Conservation (phyloP, 37 sponge, comb jelly and placozoan species). For the Theonella swinhoei region DNA sequence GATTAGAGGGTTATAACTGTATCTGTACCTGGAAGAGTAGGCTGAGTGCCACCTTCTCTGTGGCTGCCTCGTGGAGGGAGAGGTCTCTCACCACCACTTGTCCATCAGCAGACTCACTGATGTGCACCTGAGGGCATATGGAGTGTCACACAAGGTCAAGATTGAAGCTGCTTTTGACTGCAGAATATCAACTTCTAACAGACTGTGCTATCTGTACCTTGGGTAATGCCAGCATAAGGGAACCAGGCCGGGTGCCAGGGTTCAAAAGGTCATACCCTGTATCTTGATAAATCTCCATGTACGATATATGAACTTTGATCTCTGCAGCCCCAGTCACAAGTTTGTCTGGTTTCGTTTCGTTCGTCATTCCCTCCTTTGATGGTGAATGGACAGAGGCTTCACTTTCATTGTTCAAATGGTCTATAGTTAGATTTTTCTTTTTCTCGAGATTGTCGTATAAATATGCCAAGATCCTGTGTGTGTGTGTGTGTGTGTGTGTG, state of each 20-base stretch:
- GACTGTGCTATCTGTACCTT: slow-evolving; percentile 54
- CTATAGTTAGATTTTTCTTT: not conserved
- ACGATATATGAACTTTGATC: slow-evolving; percentile 72
- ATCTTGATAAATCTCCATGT: slow-evolving; percentile 94
- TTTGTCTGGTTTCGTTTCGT: too few relatives aligned
- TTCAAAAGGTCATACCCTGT: slow-evolving; percentile 89
- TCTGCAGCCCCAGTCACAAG: slow-evolving; percentile 68
- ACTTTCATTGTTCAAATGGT: too few relatives aligned
- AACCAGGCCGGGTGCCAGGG: slow-evolving; percentile 61
- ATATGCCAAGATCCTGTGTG: slow-evolving; percentile 41
- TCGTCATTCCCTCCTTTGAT: too few relatives aligned
- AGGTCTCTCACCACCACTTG: slow-evolving; percentile 68
- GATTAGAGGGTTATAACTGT: too few relatives aligned
- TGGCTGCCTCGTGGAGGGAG: slow-evolving; percentile 81
- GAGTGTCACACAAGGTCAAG: too few relatives aligned
- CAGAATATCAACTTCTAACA: too few relatives aligned
- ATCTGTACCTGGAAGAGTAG: slow-evolving; percentile 93
- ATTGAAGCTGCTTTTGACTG: too few relatives aligned
- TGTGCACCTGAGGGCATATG: not conserved
- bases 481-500: too few relatives aligned
- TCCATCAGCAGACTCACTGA: slow-evolving; percentile 9
- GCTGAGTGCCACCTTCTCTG: slow-evolving; percentile 81
- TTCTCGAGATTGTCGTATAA: slow-evolving; percentile 52
- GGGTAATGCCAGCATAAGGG: slow-evolving; percentile 73
- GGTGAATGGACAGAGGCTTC: too few relatives aligned